Base-by-base conservation (phyloP, 2,888 invertebrate species). In the Marasmarcha lunaedactyla region DNA sequence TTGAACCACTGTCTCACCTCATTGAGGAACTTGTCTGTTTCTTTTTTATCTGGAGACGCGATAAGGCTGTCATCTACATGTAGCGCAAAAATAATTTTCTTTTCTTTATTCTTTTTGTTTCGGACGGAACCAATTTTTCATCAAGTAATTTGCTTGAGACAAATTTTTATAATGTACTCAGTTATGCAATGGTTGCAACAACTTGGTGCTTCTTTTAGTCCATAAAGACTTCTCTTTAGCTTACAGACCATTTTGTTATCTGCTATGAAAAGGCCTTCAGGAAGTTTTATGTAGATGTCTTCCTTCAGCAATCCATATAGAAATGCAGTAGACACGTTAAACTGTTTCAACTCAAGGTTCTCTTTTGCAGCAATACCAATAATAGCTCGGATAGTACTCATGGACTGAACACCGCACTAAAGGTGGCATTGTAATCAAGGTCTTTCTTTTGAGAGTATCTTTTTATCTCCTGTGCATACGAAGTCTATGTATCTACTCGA, bases 401-500 rank as follows among this genome's bases (percentile, higher is more conserved):
- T 26, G 36, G 12, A n/a, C 12, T 40, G 1, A 33, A 11, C 3
- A 40, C 40, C 1, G 40, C 27, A n/a, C 38, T 38, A 33, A 20
- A 38, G 2, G 38, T 38, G 9, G 33, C 13, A 1, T 33, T 14
- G 25, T 38, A 41, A 7, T 38, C 41, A 2, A 35, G 15, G 1
- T 36, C 38, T n/a, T 35, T 40, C 15, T 39, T 42, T 12, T 43
- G 45, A 2, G 13, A 14, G 15, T 33, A 40, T 2, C 42, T 41
- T 39, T 38, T 41, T 11, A 35, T 34, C 6, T 43, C 43, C 2
- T 42, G 44, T 10, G 51, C 53, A 39, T 52, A 54, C 34, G 44
- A 50, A 14, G 41, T 42, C 10, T 39, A 36, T 9, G 46, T 40
- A 9, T n/a, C 42, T 39, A 14, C 51, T 53, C 43, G 44, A 45